Evolutionary conservation across 2,888 invertebrate genomes (phyloP), one percentile per base, ranked within the genome.

Genomic region (Cerastis leucographa): DNA sequence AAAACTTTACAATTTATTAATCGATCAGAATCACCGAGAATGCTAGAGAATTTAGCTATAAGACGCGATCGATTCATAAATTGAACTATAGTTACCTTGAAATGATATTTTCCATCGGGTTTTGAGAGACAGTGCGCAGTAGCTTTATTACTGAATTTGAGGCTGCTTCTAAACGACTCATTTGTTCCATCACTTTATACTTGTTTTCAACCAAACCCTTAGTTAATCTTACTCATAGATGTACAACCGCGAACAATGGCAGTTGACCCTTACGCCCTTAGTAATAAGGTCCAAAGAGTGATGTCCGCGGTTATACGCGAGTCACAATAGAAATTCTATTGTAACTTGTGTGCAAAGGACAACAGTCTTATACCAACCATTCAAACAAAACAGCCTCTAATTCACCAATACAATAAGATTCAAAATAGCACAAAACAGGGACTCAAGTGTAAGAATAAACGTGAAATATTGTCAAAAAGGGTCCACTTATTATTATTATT

Each of bases 381-480:
- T 44, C 40, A 66, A 54, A 62, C 35, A 46, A 77, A 35, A 17
- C 75, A 76, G n/a, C 64, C 78, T 79, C 76, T 68, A 78, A 84
- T 29, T 29, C 68, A 86, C 42, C 56, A 75, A 49, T 68, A 72
- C 17, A 74, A 69, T 80, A 71, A 84, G 78, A 68, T 78, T 72
- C 25, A 75, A 80, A 80, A 76, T 64, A 85, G 79, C 74, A 82
- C 86, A 86, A 86, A 86, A 83, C 81, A 81, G 85, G 82, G 87
- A 75, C 80, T 73, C 51, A 78, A 81, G 73, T 56, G 74, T 76
- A 73, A 80, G 75, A 83, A 81, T 68, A 76, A 74, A 83, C 76
- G 70, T 82, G 82, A 87, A 87, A 88, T 87, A 88, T 88, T 88
- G 87, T 88, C 84, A 87, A 88, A 84, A 88, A 78, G 74, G 80